phyloP scores from a whole-genome alignment of 2,797 vertebrate species.

The Buphagus erythrorhynchus region DNA sequence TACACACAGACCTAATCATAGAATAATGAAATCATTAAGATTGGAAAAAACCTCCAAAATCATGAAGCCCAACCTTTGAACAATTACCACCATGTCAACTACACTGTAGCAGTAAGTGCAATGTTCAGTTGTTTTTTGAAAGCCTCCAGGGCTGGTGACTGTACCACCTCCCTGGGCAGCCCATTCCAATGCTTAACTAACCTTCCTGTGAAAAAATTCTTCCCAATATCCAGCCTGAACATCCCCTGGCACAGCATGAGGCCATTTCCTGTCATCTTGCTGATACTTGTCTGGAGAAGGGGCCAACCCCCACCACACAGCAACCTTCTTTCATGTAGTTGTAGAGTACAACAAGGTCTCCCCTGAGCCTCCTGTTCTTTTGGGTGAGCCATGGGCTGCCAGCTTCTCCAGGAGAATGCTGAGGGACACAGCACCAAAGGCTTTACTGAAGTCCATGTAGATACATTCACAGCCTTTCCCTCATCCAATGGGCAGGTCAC shows the following conservation, averaged over 20 bases:
- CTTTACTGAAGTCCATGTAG: neutral
- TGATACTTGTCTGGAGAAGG: neutral
- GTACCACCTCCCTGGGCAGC: neutral
- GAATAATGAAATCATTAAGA: neutral
- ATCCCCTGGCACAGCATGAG: neutral
- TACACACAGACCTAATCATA: neutral
- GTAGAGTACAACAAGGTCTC: neutral
- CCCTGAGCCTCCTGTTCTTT: neutral
- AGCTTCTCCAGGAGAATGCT: neutral
- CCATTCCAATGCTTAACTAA: neutral
- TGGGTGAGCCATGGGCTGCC: neutral
- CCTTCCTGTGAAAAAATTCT: neutral
- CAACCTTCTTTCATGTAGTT: neutral
- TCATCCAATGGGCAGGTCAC: no score
- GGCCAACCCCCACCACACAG: fast-evolving
- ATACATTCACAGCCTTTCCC: neutral
- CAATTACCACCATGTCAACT: neutral
- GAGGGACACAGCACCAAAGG: neutral
- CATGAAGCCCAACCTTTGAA: neutral
- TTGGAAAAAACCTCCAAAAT: neutral
- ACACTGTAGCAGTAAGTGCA: neutral
- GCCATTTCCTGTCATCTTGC: neutral
- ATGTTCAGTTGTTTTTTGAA: neutral
- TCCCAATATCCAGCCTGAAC: neutral
- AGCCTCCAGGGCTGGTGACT: neutral